Conservation (phyloP, 2,113 vertebrate genomes). For the Ictalurus furcatus region DNA sequence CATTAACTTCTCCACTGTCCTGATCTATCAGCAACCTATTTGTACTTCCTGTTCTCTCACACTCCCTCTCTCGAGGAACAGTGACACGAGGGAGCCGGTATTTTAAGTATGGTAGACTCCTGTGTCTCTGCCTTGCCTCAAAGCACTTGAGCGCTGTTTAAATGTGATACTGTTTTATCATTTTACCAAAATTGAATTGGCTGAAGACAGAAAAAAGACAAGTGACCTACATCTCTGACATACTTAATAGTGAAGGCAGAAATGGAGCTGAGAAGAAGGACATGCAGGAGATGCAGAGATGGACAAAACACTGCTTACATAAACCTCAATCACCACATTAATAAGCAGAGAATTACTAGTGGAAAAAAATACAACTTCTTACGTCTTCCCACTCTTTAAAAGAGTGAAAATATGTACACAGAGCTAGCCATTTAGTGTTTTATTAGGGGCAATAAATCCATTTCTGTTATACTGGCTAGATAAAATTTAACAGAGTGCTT, state of each 20-base stretch:
- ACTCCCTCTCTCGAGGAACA: constrained; percentile 55
- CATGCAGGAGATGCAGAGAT: constrained; percentile 18
- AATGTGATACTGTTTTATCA: constrained; percentile 56
- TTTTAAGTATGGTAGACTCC: constrained; percentile 52
- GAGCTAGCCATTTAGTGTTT: not conserved
- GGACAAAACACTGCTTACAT: constrained; percentile 14
- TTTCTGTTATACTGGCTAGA: not conserved
- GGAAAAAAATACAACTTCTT: not conserved
- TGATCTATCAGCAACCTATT: constrained; percentile 34
- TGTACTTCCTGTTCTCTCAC: constrained; percentile 30
- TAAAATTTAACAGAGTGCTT: not conserved
- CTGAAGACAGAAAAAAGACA: constrained; percentile 48
- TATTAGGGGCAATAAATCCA: constrained; percentile 3
- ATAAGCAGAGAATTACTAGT: not conserved
- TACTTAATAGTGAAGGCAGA: constrained; percentile 48
- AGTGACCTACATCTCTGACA: constrained; percentile 57
- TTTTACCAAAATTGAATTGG: constrained; percentile 53
- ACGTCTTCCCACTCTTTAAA: not conserved
- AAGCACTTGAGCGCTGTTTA: constrained; percentile 50
- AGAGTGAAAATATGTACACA: not conserved
- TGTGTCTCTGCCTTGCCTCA: constrained; percentile 41
- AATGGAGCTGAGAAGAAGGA: constrained; percentile 38
- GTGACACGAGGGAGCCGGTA: constrained; percentile 47
- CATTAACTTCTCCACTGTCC: not conserved
- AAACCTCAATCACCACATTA: not conserved